Evolutionary conservation across 2,888 invertebrate species (phyloP).

Genomic region (Eurytoma californica): DNA sequence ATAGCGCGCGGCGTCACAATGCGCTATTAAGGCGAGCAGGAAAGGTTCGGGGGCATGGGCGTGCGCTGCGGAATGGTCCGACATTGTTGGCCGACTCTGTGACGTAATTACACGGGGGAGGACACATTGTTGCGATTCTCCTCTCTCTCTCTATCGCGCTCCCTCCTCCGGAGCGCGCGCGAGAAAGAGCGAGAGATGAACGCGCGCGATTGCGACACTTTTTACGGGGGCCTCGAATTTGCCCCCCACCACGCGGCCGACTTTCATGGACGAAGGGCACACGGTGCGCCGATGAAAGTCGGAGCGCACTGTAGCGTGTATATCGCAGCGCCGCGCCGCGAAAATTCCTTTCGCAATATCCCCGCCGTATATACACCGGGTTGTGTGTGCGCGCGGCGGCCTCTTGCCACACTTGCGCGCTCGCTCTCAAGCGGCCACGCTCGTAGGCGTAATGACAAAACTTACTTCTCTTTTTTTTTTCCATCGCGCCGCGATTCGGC

Average conservation of each 20-base stretch:
- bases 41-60: background rate
- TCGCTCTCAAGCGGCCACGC: background rate
- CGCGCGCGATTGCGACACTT: constrained; percentile 45
- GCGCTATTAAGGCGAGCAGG: constrained; percentile 22
- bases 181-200: background rate
- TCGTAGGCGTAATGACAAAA: constrained; percentile 37
- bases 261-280: constrained; percentile 55
- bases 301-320: constrained; percentile 35
- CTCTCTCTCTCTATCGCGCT: background rate
- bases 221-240: constrained; percentile 49
- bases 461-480: background rate
- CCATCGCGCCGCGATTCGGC: background rate
- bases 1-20: constrained; percentile 14
- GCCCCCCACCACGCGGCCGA: constrained; percentile 38
- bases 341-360: constrained; percentile 50
- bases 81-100: constrained; percentile 36
- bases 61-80: constrained; percentile 3
- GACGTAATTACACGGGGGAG: constrained; percentile 39
- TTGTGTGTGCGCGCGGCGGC: constrained; percentile 7
- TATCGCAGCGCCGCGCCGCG: constrained; percentile 24
- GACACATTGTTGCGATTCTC: constrained; percentile 38
- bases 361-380: background rate
- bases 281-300: constrained; percentile 43
- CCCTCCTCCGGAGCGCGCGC: background rate
- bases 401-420: constrained; percentile 26